phyloP scores from a whole-genome alignment of 2,888 invertebrate genomes.

The Portevinia maculata region DNA sequence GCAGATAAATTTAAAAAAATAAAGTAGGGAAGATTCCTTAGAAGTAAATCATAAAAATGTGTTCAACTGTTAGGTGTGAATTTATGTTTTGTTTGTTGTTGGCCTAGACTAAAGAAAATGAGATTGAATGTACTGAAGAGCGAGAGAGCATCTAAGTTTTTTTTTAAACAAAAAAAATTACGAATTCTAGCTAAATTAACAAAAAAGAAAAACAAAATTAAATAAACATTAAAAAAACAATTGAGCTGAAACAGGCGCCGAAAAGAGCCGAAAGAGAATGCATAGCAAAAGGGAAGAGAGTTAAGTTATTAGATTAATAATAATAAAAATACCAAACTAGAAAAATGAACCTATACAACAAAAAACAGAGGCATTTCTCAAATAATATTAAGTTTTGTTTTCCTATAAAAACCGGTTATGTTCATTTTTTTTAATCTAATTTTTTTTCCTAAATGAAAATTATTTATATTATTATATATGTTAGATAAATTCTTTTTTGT shows the following conservation, averaged over 20 bases:
- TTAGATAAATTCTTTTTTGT: slow-evolving; percentile 73
- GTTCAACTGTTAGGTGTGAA: slow-evolving; percentile 70
- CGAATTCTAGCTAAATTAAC: slow-evolving; percentile 66
- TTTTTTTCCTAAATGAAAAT: slow-evolving; percentile 45
- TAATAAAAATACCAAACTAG: slow-evolving; percentile 65
- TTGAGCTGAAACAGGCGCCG: slow-evolving; percentile 45
- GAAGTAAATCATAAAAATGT: slow-evolving; percentile 63
- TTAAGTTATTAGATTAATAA: slow-evolving; percentile 38
- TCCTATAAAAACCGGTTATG: slow-evolving; percentile 35
- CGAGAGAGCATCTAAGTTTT: slow-evolving; percentile 52
- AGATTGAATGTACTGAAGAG: slow-evolving; percentile 64
- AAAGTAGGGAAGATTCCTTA: slow-evolving; percentile 16
- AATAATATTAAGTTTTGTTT: slow-evolving; percentile 48
- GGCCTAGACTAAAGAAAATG: slow-evolving; percentile 54
- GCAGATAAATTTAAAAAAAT: slow-evolving; percentile 42
- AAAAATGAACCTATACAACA: slow-evolving; percentile 50
- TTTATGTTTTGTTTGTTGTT: slow-evolving; percentile 20
- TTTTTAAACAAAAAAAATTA: slow-evolving; percentile 15
- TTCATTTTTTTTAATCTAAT: slow-evolving; percentile 29
- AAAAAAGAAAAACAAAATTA: slow-evolving; percentile 40
- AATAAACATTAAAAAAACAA: slow-evolving; percentile 45
- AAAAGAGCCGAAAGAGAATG: slow-evolving; percentile 62
- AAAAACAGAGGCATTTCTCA: slow-evolving; percentile 70
- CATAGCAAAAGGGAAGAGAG: slow-evolving; percentile 60
- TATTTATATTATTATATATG: slow-evolving; percentile 56